Evolutionary conservation across 23 tunicate genomes (phyloP).

Genomic region (Styela clava): DNA sequence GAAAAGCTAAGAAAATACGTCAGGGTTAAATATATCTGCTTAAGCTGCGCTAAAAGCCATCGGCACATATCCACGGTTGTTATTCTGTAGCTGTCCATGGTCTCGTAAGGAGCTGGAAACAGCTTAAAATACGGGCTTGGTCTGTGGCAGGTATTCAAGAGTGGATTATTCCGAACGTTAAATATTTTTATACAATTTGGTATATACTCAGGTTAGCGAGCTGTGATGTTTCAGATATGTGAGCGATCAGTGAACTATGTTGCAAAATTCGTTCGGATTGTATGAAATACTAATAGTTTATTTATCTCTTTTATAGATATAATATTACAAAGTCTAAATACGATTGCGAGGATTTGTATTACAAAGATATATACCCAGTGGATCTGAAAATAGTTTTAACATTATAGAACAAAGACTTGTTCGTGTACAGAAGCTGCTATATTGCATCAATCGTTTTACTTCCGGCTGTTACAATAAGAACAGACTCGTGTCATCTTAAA

Average conservation of each 20-base stretch:
- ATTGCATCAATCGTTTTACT: neutral
- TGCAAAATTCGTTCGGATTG: neutral
- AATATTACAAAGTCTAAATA: neutral
- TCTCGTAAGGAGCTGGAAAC: neutral
- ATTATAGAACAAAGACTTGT: neutral
- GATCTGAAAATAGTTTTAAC: neutral
- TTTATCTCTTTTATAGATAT: too few relatives aligned
- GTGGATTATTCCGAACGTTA: neutral
- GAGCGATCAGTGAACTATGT: too few relatives aligned
- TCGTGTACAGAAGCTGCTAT: neutral
- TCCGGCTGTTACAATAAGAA: neutral
- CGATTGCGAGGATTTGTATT: neutral
- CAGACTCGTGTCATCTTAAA: neutral
- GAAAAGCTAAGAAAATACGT: conserved; percentile 35
- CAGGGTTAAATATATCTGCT: conserved; percentile 2
- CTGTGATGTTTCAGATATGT: too few relatives aligned
- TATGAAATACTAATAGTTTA: neutral
- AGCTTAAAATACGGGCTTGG: too few relatives aligned
- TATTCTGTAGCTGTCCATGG: neutral
- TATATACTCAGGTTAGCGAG: too few relatives aligned
- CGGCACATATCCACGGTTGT: neutral
- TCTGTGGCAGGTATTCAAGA: too few relatives aligned
- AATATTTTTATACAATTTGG: too few relatives aligned
- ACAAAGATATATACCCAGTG: neutral
- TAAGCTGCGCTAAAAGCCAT: neutral